These are phyloP conservation scores for Gallirallus australis DNA, from an alignment of 2,797 vertebrate species.

Conservation along the genomic window DNA sequence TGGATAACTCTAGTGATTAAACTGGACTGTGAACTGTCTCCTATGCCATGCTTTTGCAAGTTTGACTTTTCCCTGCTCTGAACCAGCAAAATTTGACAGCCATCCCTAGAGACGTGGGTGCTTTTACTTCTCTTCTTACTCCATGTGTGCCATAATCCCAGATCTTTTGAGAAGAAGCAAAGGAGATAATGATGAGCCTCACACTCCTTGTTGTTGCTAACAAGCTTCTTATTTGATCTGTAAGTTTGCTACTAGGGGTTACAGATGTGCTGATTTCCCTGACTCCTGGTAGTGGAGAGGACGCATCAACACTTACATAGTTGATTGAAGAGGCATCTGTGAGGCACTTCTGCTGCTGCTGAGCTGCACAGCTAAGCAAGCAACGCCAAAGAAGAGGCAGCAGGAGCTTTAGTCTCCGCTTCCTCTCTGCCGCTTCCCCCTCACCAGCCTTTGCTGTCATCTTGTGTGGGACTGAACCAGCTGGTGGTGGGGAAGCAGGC, in stretches of 20 bases:
- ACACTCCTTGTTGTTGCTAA: background rate
- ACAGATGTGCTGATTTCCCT: background rate
- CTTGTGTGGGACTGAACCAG: conserved; percentile 42
- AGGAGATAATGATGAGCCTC: background rate
- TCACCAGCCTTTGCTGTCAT: conserved; percentile 23
- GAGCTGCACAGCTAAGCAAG: background rate
- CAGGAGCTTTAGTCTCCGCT: background rate
- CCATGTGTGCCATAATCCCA: background rate
- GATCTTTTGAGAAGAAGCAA: background rate
- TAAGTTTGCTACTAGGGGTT: background rate
- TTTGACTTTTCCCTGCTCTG: background rate
- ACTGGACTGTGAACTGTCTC: background rate
- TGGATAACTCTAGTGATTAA: background rate
- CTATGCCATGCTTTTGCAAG: background rate
- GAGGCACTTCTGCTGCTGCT: background rate
- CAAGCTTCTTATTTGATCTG: background rate
- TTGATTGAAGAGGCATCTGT: conserved; percentile 10
- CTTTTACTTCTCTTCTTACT: background rate
- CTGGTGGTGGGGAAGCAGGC: background rate
- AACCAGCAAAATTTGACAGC: background rate
- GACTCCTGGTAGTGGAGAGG: background rate
- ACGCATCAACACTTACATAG: background rate
- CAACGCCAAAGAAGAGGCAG: background rate
- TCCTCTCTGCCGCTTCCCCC: conserved; percentile 10
- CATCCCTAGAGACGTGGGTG: too few relatives aligned